A percentile compares a stretch with the other conserved stretches of the same genome.
phyloP scores from a whole-genome alignment of 2,113 vertebrate genomes.

The Ardeotis arabs region DNA sequence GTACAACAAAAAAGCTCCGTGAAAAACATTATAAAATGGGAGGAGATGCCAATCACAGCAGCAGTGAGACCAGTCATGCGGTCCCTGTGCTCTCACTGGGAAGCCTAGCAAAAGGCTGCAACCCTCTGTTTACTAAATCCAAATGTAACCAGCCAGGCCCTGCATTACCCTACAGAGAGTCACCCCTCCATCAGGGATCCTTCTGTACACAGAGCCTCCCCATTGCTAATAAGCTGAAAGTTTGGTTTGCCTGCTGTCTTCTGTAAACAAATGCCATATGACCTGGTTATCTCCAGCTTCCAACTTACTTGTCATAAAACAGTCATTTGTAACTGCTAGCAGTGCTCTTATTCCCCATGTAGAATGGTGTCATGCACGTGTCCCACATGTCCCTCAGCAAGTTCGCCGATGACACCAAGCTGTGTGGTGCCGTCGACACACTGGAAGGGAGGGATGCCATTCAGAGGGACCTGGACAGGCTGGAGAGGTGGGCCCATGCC shows the following conservation, averaged over 20 bases:
- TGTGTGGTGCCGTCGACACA: too few species aligned
- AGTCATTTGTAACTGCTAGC: background rate
- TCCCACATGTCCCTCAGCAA: background rate
- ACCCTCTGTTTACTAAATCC: background rate
- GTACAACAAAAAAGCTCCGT: background rate
- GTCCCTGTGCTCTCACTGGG: background rate
- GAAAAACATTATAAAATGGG: background rate
- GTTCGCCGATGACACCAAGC: too few species aligned
- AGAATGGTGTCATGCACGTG: background rate
- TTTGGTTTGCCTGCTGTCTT: background rate
- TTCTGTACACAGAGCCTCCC: background rate
- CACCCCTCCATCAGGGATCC: background rate
- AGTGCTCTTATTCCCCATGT: background rate
- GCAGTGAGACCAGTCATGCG: accelerated
- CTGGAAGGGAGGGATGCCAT: too few species aligned
- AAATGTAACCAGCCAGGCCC: background rate
- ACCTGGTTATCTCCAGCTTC: background rate
- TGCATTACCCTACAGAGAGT: background rate
- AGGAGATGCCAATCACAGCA: background rate
- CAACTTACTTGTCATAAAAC: background rate
- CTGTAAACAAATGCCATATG: background rate
- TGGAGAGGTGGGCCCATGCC: too few species aligned
- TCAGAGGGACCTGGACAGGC: too few species aligned
- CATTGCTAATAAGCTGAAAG: background rate
- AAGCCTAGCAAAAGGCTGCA: background rate